Percentiles rank a stretch among this genome's conserved stretches.
phyloP scores from a whole-genome alignment of 2,113 vertebrate species.

The Leuciscus idus region DNA sequence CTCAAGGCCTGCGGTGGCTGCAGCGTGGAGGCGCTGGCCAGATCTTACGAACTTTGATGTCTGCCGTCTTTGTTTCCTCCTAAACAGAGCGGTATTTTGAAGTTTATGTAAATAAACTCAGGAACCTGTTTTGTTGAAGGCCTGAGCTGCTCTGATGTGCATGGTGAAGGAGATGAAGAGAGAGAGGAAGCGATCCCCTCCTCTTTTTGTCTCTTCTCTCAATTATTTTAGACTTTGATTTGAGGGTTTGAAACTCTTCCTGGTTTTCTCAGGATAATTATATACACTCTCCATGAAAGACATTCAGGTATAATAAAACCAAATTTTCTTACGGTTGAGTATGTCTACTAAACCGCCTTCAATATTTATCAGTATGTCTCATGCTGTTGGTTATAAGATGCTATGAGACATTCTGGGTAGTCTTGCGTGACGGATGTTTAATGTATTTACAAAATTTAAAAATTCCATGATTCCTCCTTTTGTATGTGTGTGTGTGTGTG shows the following conservation, averaged over 20 bases:
- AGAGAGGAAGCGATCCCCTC: neutral
- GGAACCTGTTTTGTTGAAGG: constrained; percentile 23
- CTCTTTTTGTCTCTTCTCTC: constrained; percentile 23
- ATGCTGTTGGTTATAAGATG: neutral
- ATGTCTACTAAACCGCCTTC: neutral
- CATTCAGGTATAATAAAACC: neutral
- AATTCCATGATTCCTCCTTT: neutral
- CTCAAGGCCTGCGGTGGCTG: constrained; percentile 30
- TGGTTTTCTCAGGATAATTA: constrained; percentile 34
- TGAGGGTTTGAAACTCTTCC: constrained; percentile 34
- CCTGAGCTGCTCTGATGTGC: constrained; percentile 6
- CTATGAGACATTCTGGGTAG: neutral
- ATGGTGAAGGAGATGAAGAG: neutral
- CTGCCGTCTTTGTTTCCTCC: constrained; percentile 37
- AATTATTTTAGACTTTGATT: constrained; percentile 34
- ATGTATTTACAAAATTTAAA: neutral
- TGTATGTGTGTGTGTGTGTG: neutral
- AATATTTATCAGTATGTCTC: constrained; percentile 2
- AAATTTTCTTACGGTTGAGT: neutral
- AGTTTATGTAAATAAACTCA: constrained; percentile 44
- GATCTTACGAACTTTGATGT: constrained; percentile 43
- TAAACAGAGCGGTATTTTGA: constrained; percentile 32
- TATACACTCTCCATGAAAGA: constrained; percentile 5
- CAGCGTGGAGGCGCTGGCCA: constrained; percentile 9
- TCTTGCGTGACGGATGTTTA: neutral